Evolutionary conservation across 2,797 vertebrate genomes (phyloP), one percentile per base, ranked within the genome.

Genomic region (Hydrolagus colliei): DNA sequence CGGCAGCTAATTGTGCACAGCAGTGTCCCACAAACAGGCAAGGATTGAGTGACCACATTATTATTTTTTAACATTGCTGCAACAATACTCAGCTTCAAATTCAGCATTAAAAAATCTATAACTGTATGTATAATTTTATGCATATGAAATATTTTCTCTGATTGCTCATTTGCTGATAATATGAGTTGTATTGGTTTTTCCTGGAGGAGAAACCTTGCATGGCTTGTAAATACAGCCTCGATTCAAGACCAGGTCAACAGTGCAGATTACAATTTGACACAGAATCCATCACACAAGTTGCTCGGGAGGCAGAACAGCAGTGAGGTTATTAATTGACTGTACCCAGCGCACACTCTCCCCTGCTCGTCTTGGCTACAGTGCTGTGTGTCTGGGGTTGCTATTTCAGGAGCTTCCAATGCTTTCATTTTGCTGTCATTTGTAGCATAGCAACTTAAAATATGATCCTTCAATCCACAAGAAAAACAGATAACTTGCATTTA

Each of bases 231-330:
- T 22, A 59, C 35, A 73, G 59, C 0, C 1, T 86, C 86, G 87
- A 35, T 86, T 89, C 32, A 63, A 74, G 86, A 89, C 67, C 62
- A 52, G 87, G 87, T 88, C 88, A 89, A 88, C 86, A 86, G 87
- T 93, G 91, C 89, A 93, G 91, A 92, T 88, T 87, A 93, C 91
- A 90, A 88, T 88, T 87, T 91, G 91, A 92, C 90, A 91, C 0
- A 0, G 87, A 87, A 93, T 93, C 92, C 89, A 90, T 92, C 91
- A 89, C 1, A 0, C 67, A 67, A 52, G 86, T 52, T 52, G 41
- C 0, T 18, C 4, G 41, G 10, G 63, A 84, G 13, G 52, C 18
- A 8, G 14, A 16, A 75, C 32, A 9, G 35, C 5, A 5, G 84
- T 65, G 74, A 67, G 86, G 79, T 88, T 14, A 8, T 59, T 1